Base-by-base conservation (phyloP, 2,113 vertebrate species). In the Periophthalmus modestus region DNA sequence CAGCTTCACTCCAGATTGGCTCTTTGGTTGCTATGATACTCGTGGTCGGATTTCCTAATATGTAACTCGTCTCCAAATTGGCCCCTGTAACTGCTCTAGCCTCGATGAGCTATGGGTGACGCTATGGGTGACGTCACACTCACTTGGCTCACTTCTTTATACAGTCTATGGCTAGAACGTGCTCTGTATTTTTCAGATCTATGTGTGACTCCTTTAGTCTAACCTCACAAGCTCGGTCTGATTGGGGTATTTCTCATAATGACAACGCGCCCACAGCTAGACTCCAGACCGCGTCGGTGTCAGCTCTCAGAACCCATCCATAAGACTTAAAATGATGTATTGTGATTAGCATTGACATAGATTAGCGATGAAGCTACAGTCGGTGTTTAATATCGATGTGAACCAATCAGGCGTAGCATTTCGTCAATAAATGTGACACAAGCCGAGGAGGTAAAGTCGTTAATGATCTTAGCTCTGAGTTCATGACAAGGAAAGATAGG, bases 181-280 rank as follows among this genome's bases (percentile, higher is more conserved):
- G 61, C 48, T 46, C 33, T 70, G n/a, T 72, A 80, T 70, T 80
- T 81, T 80, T 71, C 72, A 73, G 71, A 72, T 71, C 68, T 36
- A 12, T 48, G 66, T 43, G 62, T 61, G 66, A 61, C 59, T 79
- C 69, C 43, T 50, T 72, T 57, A 54, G 70, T 66, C 48, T 23
- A 69, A 34, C 72, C 72, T 71, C 70, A 33, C 59, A 33, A 81
- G 79, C 79, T 75, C 52, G n/a, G 66, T 77, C 76, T 88, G 89
- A 91, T 88, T 70, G 82, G 86, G 81, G 73, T 84, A 92, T 93
- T 91, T 81, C 87, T 93, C 91, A 93, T 84, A 80, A 80, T 87
- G 88, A 80, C 79, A 65, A 36, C 34, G 81, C 11, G 23, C 70
- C 78, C 75, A 67, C 63, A 74, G 82, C 75, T 28, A 6, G 39